Base-by-base conservation (phyloP, 2,113 vertebrate genomes). In the Lethenteron camtschaticum region DNA sequence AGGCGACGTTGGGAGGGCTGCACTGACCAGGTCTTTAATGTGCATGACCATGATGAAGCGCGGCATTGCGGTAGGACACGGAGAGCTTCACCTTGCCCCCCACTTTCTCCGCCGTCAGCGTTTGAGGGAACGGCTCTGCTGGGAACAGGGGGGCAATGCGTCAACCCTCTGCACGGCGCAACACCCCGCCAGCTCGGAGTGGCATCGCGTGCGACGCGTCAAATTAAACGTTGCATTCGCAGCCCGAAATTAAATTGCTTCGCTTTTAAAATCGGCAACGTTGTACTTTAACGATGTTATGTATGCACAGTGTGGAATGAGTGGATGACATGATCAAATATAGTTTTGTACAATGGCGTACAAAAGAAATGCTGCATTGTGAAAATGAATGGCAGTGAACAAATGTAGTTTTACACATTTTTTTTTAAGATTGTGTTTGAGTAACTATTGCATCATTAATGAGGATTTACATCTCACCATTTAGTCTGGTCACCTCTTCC, bases 11-110 rank as follows among this genome's bases (percentile, higher is more conserved):
- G 41, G 41, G 41, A 41, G 41, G 41, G 5, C 41, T 41, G 41
- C 69, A 77, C 83, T 82, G 79, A 89, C 86, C 80, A 97, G 81
- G 73, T 95, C 90, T 81, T 85, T 86, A 77, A 99, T 99, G 82
- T 99, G 94, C 92, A 96, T 99, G 75, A 99, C 88, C 92, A 99
- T 99, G 81, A 96, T 87, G 81, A 96, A 99, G 88, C 16, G 85
- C 95, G 73, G 84, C 84, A 74, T 99, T 96, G 80, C 94, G 82
- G 72, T 96, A 96, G 24, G 92, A 99, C 75, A 99, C 79, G 1
- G 90, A 99, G 4, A 99, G 77, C 75, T 99, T 99, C 75, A 99
- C 87, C 76, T 95, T 89, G 76, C 92, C 92, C 77, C 87, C 92
- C 70, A 95, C 86, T 71, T 85, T 88, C 66, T 89, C 89, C 57